Percentiles rank a stretch among this genome's conserved stretches.
Evolutionary conservation across 2,797 vertebrate species (phyloP).

Genomic region (Chiloscyllium punctatum): DNA sequence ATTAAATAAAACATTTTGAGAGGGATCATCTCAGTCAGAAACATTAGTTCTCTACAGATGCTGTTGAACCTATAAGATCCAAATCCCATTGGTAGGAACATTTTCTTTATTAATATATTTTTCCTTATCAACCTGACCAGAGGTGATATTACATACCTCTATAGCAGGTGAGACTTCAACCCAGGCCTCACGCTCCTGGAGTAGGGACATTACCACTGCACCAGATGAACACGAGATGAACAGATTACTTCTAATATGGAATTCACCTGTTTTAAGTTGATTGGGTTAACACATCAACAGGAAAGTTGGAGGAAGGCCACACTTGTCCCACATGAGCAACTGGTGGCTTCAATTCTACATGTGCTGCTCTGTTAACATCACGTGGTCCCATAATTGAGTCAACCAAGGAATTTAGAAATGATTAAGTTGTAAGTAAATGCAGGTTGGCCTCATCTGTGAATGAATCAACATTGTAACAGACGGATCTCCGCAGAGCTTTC

Average conservation of each 20-base stretch:
- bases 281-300: background rate
- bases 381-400: background rate
- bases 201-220: too few relatives aligned
- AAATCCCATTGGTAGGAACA: too few relatives aligned
- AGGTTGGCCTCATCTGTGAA: background rate
- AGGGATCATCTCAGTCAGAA: too few relatives aligned
- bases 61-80: too few relatives aligned
- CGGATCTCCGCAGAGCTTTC: background rate
- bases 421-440: background rate
- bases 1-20: too few relatives aligned
- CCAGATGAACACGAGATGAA: background rate
- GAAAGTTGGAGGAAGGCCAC: background rate
- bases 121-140: too few relatives aligned
- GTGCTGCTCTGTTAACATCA: background rate
- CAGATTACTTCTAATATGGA: background rate
- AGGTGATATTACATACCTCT: too few relatives aligned
- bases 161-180: background rate
- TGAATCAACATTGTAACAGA: background rate
- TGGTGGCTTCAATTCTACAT: background rate
- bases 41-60: too few relatives aligned
- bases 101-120: too few relatives aligned
- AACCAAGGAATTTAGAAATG: background rate
- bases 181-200: too few relatives aligned
- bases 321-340: background rate
- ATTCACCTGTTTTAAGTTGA: background rate